Conservation (phyloP, 1,140 invertebrate genomes). For the Eupeodes corollae region DNA sequence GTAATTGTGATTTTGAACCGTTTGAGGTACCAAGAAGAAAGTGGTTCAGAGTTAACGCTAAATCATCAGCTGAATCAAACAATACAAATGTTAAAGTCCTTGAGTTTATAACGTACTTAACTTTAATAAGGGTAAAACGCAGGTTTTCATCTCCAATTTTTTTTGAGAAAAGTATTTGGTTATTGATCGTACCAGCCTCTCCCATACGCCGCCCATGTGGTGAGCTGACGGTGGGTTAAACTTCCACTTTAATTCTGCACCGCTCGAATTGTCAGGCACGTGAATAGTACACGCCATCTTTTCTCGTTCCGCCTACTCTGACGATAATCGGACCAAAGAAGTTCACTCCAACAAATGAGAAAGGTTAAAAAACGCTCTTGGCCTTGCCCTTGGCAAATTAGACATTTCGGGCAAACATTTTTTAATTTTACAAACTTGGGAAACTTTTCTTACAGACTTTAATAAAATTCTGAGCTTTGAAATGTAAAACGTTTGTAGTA, state of each 20-base stretch:
- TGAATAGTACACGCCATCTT: conserved; percentile 1
- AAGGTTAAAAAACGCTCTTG: conserved; percentile 1
- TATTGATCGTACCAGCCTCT: conserved; percentile 13
- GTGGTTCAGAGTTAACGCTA: conserved; percentile 23
- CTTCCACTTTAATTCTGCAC: conserved; percentile 13
- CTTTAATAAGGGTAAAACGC: conserved; percentile 18
- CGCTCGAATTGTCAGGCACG: not conserved
- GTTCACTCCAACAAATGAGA: conserved; percentile 6
- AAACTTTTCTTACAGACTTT: not conserved
- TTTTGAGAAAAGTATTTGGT: not conserved
- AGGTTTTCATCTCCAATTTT: too few species aligned
- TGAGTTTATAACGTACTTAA: conserved; percentile 18
- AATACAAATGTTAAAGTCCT: conserved; percentile 24
- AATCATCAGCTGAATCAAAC: conserved; percentile 10
- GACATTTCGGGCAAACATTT: not conserved
- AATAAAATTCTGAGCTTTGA: not conserved
- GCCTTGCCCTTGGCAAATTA: conserved; percentile 1
- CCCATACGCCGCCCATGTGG: conserved; percentile 16
- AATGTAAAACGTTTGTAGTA: not conserved
- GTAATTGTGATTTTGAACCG: not conserved
- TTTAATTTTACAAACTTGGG: conserved; percentile 2
- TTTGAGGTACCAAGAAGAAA: conserved; percentile 12
- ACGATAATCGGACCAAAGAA: conserved; percentile 9
- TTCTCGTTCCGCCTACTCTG: conserved; percentile 13
- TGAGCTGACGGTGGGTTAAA: conserved; percentile 22